Base-by-base conservation (phyloP, 1,140 invertebrate species). In the Drosophila pachea region DNA sequence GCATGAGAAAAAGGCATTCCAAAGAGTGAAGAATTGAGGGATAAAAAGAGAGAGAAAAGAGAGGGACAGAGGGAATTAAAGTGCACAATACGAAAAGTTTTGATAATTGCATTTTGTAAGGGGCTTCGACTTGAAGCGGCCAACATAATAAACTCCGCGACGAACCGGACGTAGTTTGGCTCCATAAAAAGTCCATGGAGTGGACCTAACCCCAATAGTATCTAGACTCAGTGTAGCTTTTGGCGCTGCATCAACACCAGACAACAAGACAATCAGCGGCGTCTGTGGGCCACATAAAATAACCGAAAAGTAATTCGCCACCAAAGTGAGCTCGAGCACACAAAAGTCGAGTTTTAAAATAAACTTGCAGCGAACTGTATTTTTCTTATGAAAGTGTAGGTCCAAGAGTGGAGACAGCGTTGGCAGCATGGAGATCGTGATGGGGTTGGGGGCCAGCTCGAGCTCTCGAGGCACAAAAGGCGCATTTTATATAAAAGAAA, bases 271-370 rank as follows among this genome's bases (percentile, higher is more conserved):
- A 79, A 79, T 79, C 73, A 67, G 58, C 73, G 50, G 47, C 68
- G 42, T 62, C 49, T 53, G 58, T 76, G 77, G 56, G 72, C 78
- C 72, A 78, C 78, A 83, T 63, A 73, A 78, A 83, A 83, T 83
- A 83, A 83, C 78, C 78, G 67, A 83, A 83, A 83, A 83, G 78
- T 83, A 83, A 78, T 82, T 74, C 78, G 35, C 76, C 76, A 75
- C 76, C 74, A 79, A 79, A 79, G 76, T 79, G 79, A 79, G 78
- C 78, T 83, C 72, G 68, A 83, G 75, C 78, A 66, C 70, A 82
- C 78, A 83, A 83, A 83, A 83, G 74, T 83, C 75, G 78, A 83
- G 74, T 83, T 75, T 83, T 78, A 83, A 83, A 83, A 83, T 83
- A 83, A 83, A 83, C 78, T 83, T 75, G 78, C 74, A 64, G 78